These are phyloP conservation scores for Tetrax tetrax DNA, from an alignment of 2,113 vertebrate species.

Conservation along the genomic window DNA sequence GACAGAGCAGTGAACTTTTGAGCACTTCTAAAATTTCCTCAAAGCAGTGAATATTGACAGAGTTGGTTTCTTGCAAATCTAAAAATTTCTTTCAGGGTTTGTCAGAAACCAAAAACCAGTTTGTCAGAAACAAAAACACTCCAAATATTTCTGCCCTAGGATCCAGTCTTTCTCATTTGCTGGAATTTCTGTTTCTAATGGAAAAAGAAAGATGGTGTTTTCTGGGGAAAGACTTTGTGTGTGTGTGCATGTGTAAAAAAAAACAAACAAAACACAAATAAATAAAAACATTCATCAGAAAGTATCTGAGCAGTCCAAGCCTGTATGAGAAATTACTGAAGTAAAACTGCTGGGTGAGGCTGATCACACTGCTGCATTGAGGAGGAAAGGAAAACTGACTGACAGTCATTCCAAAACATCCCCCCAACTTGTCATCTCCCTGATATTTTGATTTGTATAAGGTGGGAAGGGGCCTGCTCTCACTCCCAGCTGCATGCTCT, in stretches of 20 bases:
- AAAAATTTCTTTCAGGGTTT: not conserved
- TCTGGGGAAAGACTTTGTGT: not conserved
- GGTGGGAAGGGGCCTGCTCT: not conserved
- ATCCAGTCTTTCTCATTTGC: not conserved
- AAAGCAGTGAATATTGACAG: not conserved
- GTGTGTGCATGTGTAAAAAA: not conserved
- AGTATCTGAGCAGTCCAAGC: not conserved
- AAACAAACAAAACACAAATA: not conserved
- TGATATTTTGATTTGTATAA: not conserved
- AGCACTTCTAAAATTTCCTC: not conserved
- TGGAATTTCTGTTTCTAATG: not conserved
- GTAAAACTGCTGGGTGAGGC: not conserved
- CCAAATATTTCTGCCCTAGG: not conserved
- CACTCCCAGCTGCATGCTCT: not conserved
- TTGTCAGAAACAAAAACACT: no score
- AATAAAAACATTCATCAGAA: not conserved
- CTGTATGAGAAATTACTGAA: not conserved
- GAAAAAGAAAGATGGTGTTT: not conserved
- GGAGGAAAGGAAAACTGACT: not conserved
- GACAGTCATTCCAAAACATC: not conserved
- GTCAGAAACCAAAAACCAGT: no score
- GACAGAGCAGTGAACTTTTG: not conserved
- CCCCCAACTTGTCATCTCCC: not conserved
- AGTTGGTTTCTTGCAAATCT: not conserved
- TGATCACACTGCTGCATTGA: not conserved